These are phyloP conservation scores for Regulus satrapa DNA, from an alignment of 2,113 vertebrate species.

Conservation along the genomic window DNA sequence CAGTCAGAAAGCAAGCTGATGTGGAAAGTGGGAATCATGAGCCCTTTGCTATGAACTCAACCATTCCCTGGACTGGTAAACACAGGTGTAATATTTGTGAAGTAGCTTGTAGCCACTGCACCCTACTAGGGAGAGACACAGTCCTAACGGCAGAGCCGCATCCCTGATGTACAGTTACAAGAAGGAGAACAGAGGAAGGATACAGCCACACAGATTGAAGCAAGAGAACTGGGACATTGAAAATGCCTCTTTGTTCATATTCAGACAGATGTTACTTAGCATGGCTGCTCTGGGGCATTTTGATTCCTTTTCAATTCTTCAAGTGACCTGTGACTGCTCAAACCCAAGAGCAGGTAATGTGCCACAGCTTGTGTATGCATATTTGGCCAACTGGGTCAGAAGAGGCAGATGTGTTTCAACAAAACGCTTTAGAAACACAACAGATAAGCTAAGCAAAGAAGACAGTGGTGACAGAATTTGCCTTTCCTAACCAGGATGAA, in stretches of 20 bases:
- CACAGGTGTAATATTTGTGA: neutral
- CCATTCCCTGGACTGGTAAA: neutral
- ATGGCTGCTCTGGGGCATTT: neutral
- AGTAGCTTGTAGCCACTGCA: neutral
- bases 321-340: neutral
- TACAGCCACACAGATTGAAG: neutral
- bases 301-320: neutral
- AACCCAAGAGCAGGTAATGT: neutral
- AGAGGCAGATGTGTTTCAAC: constrained; percentile 10
- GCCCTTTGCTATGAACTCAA: neutral
- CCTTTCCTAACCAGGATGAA: constrained; percentile 14
- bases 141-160: accelerated
- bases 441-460: constrained; percentile 5
- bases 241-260: neutral
- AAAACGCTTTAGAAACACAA: neutral
- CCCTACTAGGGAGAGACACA: neutral
- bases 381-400: neutral
- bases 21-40: neutral
- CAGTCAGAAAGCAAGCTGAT: neutral
- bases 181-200: neutral
- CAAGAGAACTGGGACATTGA: neutral
- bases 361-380: neutral
- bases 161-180: neutral
- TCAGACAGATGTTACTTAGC: neutral
- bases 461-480: neutral